Percentiles rank a stretch among this genome's conserved stretches.
These are phyloP conservation scores for Orchesella flavescens DNA, from an alignment of 2,888 invertebrate species.

Conservation along the genomic window DNA sequence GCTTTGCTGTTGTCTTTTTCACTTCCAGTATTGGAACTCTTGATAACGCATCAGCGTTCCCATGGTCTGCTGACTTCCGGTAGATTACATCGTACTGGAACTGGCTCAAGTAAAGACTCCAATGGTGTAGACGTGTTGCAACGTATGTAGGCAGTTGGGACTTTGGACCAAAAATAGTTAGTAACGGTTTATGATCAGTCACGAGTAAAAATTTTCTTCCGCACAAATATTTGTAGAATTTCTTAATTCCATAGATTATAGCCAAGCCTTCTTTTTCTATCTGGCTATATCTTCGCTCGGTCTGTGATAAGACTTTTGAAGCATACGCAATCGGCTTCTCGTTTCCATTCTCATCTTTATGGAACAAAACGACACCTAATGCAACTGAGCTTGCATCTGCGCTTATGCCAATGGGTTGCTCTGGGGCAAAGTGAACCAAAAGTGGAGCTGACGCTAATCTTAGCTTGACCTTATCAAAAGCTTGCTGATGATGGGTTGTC, in stretches of 20 bases:
- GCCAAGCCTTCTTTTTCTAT: too few relatives aligned
- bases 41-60: constrained; percentile 50
- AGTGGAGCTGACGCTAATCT: constrained; percentile 66
- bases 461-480: constrained; percentile 73
- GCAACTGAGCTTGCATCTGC: constrained; percentile 73
- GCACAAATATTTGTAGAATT: background rate
- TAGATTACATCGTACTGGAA: constrained; percentile 41
- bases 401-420: constrained; percentile 72
- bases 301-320: constrained; percentile 20
- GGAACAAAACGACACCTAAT: constrained; percentile 73
- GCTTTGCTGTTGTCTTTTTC: too few relatives aligned
- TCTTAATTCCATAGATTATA: too few relatives aligned
- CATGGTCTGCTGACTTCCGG: constrained; percentile 46
- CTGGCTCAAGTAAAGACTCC: constrained; percentile 30
- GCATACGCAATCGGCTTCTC: constrained; percentile 54
- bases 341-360: constrained; percentile 68
- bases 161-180: constrained; percentile 70
- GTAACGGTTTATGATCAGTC: constrained; percentile 55
- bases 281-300: constrained; percentile 43
- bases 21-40: too few relatives aligned
- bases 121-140: constrained; percentile 55
- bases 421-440: constrained; percentile 72
- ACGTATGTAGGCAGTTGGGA: too few relatives aligned
- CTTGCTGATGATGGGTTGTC: constrained; percentile 71
- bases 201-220: constrained; percentile 12